Percentiles rank a stretch among this genome's conserved stretches.
These are phyloP conservation scores for Brachyhypopomus occidentalis DNA, from an alignment of 2,113 vertebrate genomes.

Conservation along the genomic window DNA sequence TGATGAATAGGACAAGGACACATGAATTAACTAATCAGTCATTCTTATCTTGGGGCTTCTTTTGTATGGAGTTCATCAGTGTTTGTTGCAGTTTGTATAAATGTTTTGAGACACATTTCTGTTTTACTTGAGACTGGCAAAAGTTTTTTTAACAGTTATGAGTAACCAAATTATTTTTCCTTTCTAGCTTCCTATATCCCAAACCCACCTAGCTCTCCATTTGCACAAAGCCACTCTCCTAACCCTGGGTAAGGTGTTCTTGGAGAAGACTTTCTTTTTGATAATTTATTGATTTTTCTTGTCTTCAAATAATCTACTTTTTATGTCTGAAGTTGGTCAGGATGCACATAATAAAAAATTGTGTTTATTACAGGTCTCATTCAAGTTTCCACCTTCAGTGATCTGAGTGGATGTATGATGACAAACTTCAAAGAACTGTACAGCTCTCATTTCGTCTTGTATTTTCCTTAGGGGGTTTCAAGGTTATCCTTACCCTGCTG, in stretches of 20 bases:
- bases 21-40: too few relatives aligned
- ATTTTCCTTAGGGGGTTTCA: slow-evolving; percentile 79
- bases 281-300: neutral
- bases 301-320: neutral
- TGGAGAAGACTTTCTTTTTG: neutral
- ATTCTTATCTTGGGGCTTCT: neutral
- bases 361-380: too few relatives aligned
- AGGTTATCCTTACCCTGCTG: slow-evolving; percentile 83
- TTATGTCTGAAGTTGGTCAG: too few relatives aligned
- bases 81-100: too few relatives aligned
- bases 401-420: too few relatives aligned
- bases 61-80: neutral
- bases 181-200: slow-evolving; percentile 51
- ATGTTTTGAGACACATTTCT: too few relatives aligned
- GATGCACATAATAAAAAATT: too few relatives aligned
- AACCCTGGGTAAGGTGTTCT: slow-evolving; percentile 44
- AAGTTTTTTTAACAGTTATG: neutral
- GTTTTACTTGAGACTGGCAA: neutral
- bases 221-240: slow-evolving; percentile 46
- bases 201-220: slow-evolving; percentile 40
- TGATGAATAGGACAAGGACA: too few relatives aligned
- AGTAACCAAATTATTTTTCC: neutral
- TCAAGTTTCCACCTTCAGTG: too few relatives aligned
- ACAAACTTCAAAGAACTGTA: too few relatives aligned
- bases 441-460: neutral